Base-by-base conservation (phyloP, 30 jellyfish, hydroid and myxozoan species). In the Aurelia aurita complex sp. Pacific region DNA sequence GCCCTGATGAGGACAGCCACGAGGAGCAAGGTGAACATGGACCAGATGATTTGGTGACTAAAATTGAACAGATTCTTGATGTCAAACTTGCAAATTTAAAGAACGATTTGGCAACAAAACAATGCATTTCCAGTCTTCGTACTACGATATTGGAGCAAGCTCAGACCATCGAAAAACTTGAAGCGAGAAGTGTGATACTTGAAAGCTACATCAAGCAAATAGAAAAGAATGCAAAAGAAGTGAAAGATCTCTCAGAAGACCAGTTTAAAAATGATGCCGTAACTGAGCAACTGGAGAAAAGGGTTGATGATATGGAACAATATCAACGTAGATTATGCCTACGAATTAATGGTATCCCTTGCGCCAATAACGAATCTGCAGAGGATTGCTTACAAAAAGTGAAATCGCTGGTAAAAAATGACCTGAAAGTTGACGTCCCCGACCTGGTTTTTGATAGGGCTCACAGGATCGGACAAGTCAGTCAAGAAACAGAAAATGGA, bases 321-420 rank as follows among this genome's bases (percentile, higher is more conserved):
- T 23, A 23, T 23, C 29, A 60, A 38, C 5, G 50, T 38, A 19
- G 32, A 19, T 19, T 15, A 9, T 60, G 32, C 32, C 69, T 15
- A 60, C 69, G 69, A 60, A 60, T 60, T 60, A 60, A 60, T 60
- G 69, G 69, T 60, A 60, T 60, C 69, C 32, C 69, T 3, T 60
- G 69, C 32, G 6, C 69, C 18, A 60, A 60, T 9, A 19, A 60
- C 18, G 6, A 60, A 60, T 15, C 8, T 19, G 18, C 18, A 16
- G 32, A 19, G 32, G 69, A 19, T 15, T 19, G 18, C 29, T 9
- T 60, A 15, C 32, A 16, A 60, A 60, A 38, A 60, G 69, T 60
- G 69, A 60, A 60, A 4, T 60, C 69, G 32, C 32, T 60, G 69
- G 69, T 60, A 60, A 60, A 60, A 9, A 60, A 60, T 19, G 69